phyloP scores from a whole-genome alignment of 2,888 invertebrate species.

The Macrosiphum euphorbiae region DNA sequence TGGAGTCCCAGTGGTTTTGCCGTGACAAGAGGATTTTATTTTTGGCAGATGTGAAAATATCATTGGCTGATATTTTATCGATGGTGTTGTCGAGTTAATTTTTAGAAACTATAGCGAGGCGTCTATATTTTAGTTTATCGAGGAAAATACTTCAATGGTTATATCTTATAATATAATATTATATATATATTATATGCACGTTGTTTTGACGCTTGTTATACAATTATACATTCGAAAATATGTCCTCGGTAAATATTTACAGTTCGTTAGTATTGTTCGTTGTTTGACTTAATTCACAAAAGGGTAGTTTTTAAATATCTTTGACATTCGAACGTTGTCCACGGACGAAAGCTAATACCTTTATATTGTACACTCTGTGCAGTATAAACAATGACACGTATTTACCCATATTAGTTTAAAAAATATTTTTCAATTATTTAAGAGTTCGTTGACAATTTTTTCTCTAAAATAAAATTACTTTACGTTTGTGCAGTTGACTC shows the following conservation, averaged over 20 bases:
- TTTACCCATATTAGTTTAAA: not conserved
- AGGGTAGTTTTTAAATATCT: not conserved
- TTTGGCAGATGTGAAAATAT: too few species aligned
- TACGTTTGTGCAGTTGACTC: not conserved
- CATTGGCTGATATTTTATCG: too few species aligned
- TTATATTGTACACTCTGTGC: not conserved
- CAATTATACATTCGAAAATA: slow-evolving; percentile 25
- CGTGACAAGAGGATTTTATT: too few species aligned
- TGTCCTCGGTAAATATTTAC: slow-evolving; percentile 17
- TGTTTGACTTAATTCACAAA: not conserved
- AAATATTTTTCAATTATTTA: not conserved
- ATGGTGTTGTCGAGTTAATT: too few species aligned
- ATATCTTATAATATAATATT: not conserved
- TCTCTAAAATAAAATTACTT: not conserved
- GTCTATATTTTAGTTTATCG: not conserved
- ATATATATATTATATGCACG: not conserved
- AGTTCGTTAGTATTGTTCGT: slow-evolving; percentile 47
- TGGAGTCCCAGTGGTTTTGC: too few species aligned
- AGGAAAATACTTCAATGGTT: not conserved
- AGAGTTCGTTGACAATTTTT: not conserved
- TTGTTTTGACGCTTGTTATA: not conserved
- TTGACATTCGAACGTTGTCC: not conserved
- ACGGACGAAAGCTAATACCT: not conserved
- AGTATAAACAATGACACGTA: not conserved
- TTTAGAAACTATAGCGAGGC: too few species aligned